phyloP scores from a whole-genome alignment of 2,888 invertebrate genomes.

The Epirrhoe alternata region DNA sequence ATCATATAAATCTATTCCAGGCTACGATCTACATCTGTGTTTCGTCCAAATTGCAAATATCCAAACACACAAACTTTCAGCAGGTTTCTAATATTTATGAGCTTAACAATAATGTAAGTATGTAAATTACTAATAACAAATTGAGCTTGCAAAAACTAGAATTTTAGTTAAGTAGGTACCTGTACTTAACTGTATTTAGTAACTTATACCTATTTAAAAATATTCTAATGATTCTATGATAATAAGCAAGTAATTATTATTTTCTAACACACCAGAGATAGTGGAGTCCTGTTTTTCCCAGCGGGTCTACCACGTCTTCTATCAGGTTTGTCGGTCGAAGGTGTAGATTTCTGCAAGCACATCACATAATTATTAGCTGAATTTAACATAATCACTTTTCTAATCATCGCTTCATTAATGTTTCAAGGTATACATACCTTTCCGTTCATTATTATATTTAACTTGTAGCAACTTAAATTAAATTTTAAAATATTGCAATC shows the following conservation, averaged over 20 bases:
- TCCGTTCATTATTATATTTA: constrained; percentile 18
- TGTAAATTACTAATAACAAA: too few relatives aligned
- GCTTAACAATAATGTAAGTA: too few relatives aligned
- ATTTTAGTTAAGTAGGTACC: too few relatives aligned
- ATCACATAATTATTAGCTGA: constrained; percentile 1
- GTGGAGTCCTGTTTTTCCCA: constrained; percentile 56
- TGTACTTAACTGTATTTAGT: too few relatives aligned
- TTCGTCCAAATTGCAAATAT: too few relatives aligned
- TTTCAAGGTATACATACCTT: constrained; percentile 17
- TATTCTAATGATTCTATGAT: too few relatives aligned
- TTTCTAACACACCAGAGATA: constrained; percentile 52
- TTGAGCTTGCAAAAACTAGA: too few relatives aligned
- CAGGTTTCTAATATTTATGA: too few relatives aligned
- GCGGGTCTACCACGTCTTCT: constrained; percentile 58
- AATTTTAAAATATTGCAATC: constrained; percentile 20
- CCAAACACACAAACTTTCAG: too few relatives aligned
- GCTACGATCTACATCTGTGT: too few relatives aligned
- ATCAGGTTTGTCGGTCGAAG: constrained; percentile 27
- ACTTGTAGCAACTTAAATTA: background rate
- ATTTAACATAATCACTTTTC: background rate
- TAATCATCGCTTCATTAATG: background rate
- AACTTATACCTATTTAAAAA: too few relatives aligned
- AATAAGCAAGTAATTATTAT: background rate
- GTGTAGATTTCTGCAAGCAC: constrained; percentile 23
- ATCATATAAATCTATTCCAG: too few relatives aligned